Base-by-base conservation (phyloP, 2,888 invertebrate genomes). In the Trissolcus brochymenae region DNA sequence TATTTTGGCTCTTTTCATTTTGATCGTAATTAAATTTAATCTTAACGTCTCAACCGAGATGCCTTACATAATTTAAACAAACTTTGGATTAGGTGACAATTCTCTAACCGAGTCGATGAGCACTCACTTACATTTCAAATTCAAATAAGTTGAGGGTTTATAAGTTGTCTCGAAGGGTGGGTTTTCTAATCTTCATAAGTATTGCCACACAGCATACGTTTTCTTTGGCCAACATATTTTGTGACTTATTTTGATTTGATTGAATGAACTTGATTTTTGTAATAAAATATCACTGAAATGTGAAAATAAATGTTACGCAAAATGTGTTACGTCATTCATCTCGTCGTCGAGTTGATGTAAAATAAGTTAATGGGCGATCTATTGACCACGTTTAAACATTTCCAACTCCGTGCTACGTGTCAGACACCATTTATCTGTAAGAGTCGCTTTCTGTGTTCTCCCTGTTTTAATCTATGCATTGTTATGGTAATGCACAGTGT, bases 401-500 rank as follows among this genome's bases (percentile, higher is more conserved):
- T 84, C 78, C 78, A 80, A 75, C 81, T 79, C 78, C 78, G 35
- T 35, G 80, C 76, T 82, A 81, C 82, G 82, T 83, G 84, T 81
- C 83, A 83, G 82, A 82, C 83, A 78, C 71, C 68, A 74, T 76
- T 80, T 78, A 70, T 74, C 72, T 74, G 64, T 70, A 75, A 80
- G 76, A 80, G 78, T 68, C 73, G 73, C 71, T 76, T 50, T 66
- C 72, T 77, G 50, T 76, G 75, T 71, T 75, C 76, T 76, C 79
- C 75, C 78, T 78, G 68, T 80, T 77, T 80, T 77, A 79, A 80
- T 79, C 77, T 75, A 83, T 80, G 81, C 78, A 84, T 87, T 87
- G 85, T 85, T 76, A 86, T 87, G 86, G 81, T 86, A 86, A 87
- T 86, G 84, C 84, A 81, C 84, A 83, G 85, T 85, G 85, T 86